phyloP scores from a whole-genome alignment of 2,797 vertebrate genomes.

The Sardinella longiceps region DNA sequence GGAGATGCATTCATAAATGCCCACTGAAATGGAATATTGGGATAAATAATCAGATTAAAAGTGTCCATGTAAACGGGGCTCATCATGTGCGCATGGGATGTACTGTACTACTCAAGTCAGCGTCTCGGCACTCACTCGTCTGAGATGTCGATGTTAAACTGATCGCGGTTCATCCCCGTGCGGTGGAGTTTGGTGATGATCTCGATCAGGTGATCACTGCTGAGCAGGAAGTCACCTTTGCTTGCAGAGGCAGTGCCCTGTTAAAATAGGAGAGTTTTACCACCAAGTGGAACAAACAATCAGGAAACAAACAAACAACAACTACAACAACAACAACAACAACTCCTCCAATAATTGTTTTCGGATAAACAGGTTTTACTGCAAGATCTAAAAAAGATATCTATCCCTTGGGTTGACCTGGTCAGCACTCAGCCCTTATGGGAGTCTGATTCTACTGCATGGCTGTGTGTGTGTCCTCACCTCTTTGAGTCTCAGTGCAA shows the following conservation, averaged over 20 bases:
- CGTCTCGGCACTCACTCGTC: constrained; percentile 85
- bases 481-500: constrained; percentile 95
- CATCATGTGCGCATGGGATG: constrained; percentile 60
- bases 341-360: background rate
- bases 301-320: background rate
- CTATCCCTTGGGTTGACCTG: too few species aligned
- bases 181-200: constrained; percentile 96
- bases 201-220: constrained; percentile 95
- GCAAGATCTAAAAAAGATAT: too few species aligned
- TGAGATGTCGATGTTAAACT: constrained; percentile 90
- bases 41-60: too few species aligned
- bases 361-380: too few species aligned
- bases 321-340: too few species aligned
- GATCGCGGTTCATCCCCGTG: constrained; percentile 83
- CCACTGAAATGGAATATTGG: too few species aligned
- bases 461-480: constrained; percentile 67
- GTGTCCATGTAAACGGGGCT: too few species aligned
- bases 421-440: background rate
- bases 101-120: background rate
- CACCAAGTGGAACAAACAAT: background rate
- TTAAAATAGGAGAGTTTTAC: constrained; percentile 32
- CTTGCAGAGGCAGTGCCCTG: constrained; percentile 90
- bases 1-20: too few species aligned
- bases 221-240: constrained; percentile 96
- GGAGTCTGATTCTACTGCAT: background rate